Base-by-base conservation (phyloP, 2,888 invertebrate species). In the Hedya salicella region DNA sequence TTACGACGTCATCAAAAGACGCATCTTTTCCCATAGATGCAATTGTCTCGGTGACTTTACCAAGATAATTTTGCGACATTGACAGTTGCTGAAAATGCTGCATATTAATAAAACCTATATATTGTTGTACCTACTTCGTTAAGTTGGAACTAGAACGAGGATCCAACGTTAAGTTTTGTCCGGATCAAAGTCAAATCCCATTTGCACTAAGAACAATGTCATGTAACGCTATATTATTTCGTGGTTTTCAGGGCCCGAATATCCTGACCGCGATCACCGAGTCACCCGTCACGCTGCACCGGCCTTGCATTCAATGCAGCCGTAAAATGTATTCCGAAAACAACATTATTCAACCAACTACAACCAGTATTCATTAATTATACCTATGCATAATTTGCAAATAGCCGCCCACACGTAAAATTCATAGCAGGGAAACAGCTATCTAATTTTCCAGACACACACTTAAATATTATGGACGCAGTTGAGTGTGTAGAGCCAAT, bases 281-380 rank as follows among this genome's bases (percentile, higher is more conserved):
- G 61, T 62, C 70, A 71, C 68, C 62, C 72, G 72, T 71, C 62
- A 67, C 70, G 70, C 69, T 70, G 69, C 69, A 66, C 48, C 63
- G 64, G 40, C 42, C 68, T 39, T 48, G 63, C 64, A 67, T 69
- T 60, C 49, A 71, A 65, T 62, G 64, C 69, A 68, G 52, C 71
- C 59, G 60, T 56, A 52, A n/a, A 59, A 59, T 30, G 21, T 19
- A 30, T 66, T 57, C 48, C 40, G 25, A 59, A 59, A 59, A 59
- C 32, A 25, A 50, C 32, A 25, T 36, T 62, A 44, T 52, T 50
- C 32, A 54, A 46, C 14, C 16, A 36, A 17, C 11, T 11, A 16
- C 50, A 53, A 57, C 13, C 17, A 4, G 25, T 40, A 19, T 54
- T 9, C 32, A 42, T 50, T 21, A 63, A 56, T 40, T 57, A 57